These are phyloP conservation scores for Larimichthys crocea DNA, from an alignment of 2,113 vertebrate genomes.

Conservation along the genomic window DNA sequence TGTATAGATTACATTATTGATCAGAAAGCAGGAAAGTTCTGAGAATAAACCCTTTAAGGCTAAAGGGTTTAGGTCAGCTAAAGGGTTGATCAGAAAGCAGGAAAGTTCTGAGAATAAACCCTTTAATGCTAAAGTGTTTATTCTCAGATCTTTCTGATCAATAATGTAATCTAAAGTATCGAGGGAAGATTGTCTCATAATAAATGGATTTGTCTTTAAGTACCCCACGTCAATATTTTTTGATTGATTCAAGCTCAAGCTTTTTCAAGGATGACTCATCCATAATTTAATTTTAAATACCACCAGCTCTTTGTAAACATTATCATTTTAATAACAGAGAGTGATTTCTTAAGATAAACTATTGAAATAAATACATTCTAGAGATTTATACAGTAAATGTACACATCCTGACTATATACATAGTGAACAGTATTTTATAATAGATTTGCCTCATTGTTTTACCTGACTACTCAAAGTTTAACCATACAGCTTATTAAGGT, in stretches of 20 bases:
- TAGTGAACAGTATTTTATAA: too few species aligned
- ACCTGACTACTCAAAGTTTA: not conserved
- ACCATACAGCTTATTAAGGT: not conserved
- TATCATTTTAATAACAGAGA: not conserved
- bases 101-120: conserved; percentile 8
- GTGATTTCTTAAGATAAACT: not conserved
- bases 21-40: not conserved
- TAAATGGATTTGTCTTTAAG: not conserved
- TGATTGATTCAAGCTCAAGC: conserved; percentile 1
- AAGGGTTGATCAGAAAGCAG: not conserved
- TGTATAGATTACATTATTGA: conserved; percentile 4
- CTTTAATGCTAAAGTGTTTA: not conserved
- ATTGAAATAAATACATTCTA: not conserved
- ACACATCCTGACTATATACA: too few species aligned
- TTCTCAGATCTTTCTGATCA: too few species aligned
- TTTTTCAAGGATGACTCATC: not conserved
- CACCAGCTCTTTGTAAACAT: not conserved
- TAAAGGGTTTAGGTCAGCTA: too few species aligned
- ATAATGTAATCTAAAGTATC: too few species aligned
- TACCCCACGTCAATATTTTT: not conserved
- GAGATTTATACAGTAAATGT: not conserved
- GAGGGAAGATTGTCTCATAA: not conserved
- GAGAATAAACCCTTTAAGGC: conserved; percentile 10
- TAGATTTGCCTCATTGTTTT: too few species aligned
- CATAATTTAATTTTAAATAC: not conserved